phyloP scores from a whole-genome alignment of 2,888 invertebrate genomes.

The Pristionchus exspectatus region DNA sequence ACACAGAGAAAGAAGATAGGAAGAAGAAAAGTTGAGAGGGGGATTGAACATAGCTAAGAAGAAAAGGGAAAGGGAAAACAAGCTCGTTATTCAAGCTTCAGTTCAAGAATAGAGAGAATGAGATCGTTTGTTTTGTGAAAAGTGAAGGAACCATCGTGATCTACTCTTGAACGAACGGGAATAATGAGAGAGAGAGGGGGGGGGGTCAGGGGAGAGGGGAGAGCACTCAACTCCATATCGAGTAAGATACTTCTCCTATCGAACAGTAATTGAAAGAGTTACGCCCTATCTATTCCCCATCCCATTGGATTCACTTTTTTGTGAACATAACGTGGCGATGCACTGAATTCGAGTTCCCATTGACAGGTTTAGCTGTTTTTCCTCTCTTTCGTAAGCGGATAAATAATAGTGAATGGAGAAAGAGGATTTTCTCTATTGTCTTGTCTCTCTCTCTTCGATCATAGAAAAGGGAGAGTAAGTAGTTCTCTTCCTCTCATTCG shows the following conservation, averaged over 20 bases:
- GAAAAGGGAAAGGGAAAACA: neutral
- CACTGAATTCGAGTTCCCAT: neutral
- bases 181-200: neutral
- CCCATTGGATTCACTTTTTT: neutral
- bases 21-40: neutral
- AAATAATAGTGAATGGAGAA: neutral
- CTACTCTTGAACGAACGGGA: conserved; percentile 29
- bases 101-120: conserved; percentile 18
- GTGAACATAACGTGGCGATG: neutral
- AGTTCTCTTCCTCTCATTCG: neutral
- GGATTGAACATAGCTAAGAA: neutral
- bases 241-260: conserved; percentile 46
- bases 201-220: neutral
- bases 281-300: neutral
- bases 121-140: conserved; percentile 11
- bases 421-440: neutral
- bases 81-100: conserved; percentile 44
- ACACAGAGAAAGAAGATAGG: neutral
- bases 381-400: conserved; percentile 9
- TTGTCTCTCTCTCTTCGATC: neutral
- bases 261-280: conserved; percentile 29
- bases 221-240: conserved; percentile 30
- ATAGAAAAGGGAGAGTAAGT: neutral
- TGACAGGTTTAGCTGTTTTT: conserved; percentile 37
- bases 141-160: conserved; percentile 1